Conservation (phyloP, 2,113 vertebrate genomes). For the Rallus limicola region DNA sequence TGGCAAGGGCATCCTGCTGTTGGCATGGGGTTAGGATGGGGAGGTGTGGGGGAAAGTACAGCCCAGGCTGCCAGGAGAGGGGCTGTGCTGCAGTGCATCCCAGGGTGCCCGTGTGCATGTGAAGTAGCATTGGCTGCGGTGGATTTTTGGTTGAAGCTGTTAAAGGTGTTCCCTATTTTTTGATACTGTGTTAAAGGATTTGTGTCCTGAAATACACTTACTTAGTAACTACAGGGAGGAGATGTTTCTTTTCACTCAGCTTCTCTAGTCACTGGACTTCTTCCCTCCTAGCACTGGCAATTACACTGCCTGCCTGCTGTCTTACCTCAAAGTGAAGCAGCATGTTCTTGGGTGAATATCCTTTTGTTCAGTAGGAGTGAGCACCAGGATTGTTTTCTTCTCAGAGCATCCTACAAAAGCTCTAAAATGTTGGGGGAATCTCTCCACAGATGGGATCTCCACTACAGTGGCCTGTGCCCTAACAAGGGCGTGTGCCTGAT, state of each 20-base stretch:
- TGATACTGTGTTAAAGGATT: not conserved
- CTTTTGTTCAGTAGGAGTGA: not conserved
- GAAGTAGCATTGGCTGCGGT: rapidly evolving
- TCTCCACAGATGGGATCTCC: not conserved
- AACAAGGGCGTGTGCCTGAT: not conserved
- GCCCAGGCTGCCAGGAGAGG: not conserved
- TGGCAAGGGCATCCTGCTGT: not conserved
- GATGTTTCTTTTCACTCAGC: not conserved
- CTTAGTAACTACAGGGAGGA: not conserved
- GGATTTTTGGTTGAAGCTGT: not conserved
- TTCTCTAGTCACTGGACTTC: not conserved
- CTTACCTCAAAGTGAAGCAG: not conserved
- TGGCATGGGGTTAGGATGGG: rapidly evolving
- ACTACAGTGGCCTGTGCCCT: rapidly evolving
- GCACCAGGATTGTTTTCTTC: not conserved
- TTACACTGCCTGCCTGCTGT: not conserved
- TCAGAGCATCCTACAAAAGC: not conserved
- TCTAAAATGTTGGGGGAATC: not conserved
- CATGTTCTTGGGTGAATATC: not conserved
- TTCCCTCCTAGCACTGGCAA: not conserved
- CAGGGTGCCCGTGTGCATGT: no score
- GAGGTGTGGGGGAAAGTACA: not conserved
- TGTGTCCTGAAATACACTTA: not conserved
- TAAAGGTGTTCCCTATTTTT: not conserved
- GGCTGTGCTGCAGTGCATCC: rapidly evolving